Base-by-base conservation (phyloP, 1,140 invertebrate genomes). In the Melitaea cinxia region DNA sequence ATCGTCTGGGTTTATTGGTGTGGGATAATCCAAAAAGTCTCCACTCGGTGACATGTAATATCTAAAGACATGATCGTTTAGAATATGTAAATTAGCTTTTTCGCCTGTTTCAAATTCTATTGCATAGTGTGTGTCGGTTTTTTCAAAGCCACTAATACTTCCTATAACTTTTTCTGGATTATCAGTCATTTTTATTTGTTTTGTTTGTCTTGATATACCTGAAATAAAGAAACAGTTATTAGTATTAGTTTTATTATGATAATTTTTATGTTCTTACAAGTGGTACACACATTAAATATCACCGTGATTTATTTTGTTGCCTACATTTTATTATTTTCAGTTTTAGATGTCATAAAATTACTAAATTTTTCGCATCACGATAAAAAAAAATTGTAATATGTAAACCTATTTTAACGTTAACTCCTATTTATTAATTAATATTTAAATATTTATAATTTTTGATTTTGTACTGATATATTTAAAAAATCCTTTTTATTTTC, bases 61-160 rank as follows among this genome's bases (percentile, higher is more conserved):
- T 69, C 79, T 77, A n/a, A 90, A 84, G 0, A 88, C 82, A 70
- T 90, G 85, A 39, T 75, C 75, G 37, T 87, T 88, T 26, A 87
- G 54, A 42, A 90, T 78, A 47, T 80, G 70, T 19, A 90, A 59
- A 56, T 64, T 82, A 4, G 75, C 75, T 14, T 62, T 30, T 76
- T 86, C 83, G 14, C 80, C 77, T 4, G 77, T 80, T 54, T 52
- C 23, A 59, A 84, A 90, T 55, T 71, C 19, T 30, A 90, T 78
- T 4, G 70, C 35, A 55, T 76, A 90, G 45, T 78, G 64, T 0
- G 52, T 71, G 5, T 78, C 65, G 2, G 49, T 62, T 70, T 85
- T 90, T 28, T 64, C 42, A 57, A 88, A 68, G n/a, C 47, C 52
- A 28, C 64, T 53, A 37, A 89, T 78, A 4, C 64, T 52, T 23